A percentile compares a stretch with the other conserved stretches of the same genome.
These are phyloP conservation scores for Minunthozetes semirufus DNA, from an alignment of 2,888 invertebrate species.

Conservation along the genomic window DNA sequence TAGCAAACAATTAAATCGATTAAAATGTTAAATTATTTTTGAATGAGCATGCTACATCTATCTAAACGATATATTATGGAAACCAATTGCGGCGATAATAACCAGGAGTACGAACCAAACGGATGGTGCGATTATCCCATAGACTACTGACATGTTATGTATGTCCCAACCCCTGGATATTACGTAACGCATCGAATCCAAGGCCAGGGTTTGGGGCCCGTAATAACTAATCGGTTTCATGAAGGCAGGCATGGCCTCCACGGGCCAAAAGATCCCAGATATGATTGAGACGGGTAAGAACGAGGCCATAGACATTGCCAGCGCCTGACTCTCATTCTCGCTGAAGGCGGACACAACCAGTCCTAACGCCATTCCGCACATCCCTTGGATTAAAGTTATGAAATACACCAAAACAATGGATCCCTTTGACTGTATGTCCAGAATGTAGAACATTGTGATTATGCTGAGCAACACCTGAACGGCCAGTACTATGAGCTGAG, in stretches of 20 bases:
- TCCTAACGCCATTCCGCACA: slow-evolving; percentile 94
- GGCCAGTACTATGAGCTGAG: slow-evolving; percentile 90
- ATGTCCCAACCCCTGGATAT: slow-evolving; percentile 67
- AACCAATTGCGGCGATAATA: slow-evolving; percentile 26
- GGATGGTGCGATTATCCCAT: slow-evolving; percentile 8
- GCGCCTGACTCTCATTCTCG: slow-evolving; percentile 29
- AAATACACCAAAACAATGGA: slow-evolving; percentile 73
- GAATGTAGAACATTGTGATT: slow-evolving; percentile 68
- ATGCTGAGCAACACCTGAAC: slow-evolving; percentile 80
- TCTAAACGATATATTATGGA: slow-evolving; percentile 30
- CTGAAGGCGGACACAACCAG: slow-evolving; percentile 63
- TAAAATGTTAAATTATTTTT: too few relatives aligned
- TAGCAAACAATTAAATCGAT: too few relatives aligned
- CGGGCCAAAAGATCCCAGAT: slow-evolving; percentile 84
- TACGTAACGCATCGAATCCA: slow-evolving; percentile 65
- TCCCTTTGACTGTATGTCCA: slow-evolving; percentile 83
- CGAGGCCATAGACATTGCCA: slow-evolving; percentile 29
- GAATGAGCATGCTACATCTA: too few relatives aligned
- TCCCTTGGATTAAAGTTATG: slow-evolving; percentile 77
- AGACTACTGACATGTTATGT: background rate
- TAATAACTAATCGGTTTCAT: slow-evolving; percentile 63
- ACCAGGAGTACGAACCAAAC: slow-evolving; percentile 31
- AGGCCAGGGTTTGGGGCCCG: slow-evolving; percentile 71
- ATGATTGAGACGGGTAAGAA: slow-evolving; percentile 30
- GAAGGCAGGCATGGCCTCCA: slow-evolving; percentile 84